Conservation (phyloP, 2,797 vertebrate species). For the Hoplostethus atlanticus region DNA sequence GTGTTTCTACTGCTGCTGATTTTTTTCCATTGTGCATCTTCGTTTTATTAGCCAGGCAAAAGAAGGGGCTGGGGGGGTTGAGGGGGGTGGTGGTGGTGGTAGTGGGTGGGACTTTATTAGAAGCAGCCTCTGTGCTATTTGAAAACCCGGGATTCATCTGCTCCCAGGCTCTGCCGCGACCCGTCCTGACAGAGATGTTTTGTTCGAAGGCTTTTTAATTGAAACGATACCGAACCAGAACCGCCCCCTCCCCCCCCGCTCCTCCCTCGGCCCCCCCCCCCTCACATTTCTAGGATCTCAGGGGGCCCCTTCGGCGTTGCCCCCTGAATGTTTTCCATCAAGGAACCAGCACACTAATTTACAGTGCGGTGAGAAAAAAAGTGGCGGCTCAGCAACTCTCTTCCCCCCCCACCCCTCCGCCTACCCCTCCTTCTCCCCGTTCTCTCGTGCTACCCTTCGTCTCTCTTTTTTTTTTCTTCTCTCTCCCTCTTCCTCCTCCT, state of each 20-base stretch:
- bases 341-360: slow-evolving; percentile 70
- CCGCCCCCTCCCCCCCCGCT: slow-evolving; percentile 18
- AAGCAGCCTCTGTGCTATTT: slow-evolving; percentile 50
- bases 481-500: slow-evolving; percentile 30
- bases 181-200: slow-evolving; percentile 32
- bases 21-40: slow-evolving; percentile 47
- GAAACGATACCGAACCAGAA: slow-evolving; percentile 59
- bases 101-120: slow-evolving; percentile 48
- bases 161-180: slow-evolving; percentile 49
- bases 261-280: slow-evolving; percentile 6
- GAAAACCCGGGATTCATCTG: slow-evolving; percentile 45
- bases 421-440: not conserved
- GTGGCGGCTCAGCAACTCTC: slow-evolving; percentile 68
- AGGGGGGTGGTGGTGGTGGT: not conserved
- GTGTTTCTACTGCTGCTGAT: slow-evolving; percentile 33
- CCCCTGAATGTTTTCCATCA: slow-evolving; percentile 77
- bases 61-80: not conserved
- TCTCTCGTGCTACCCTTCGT: slow-evolving; percentile 7
- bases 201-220: slow-evolving; percentile 37
- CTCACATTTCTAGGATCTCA: slow-evolving; percentile 52
- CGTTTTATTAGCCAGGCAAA: slow-evolving; percentile 19
- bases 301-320: slow-evolving; percentile 47
- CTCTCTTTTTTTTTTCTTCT: slow-evolving; percentile 5
- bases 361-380: slow-evolving; percentile 73
- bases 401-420: not conserved